Percentiles rank a stretch among this genome's conserved stretches.
Evolutionary conservation across 2,113 vertebrate species (phyloP).

Genomic region (rabbit (Oryctolagus cuniculus)): mOryCun1.1 NC_091433.1:161082501-161083000

Average conservation of each 20-base stretch:
- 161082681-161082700: background rate
- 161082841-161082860: background rate
- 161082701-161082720: background rate
- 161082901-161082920: background rate
- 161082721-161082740: background rate
- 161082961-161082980: background rate
- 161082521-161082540: background rate
- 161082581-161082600: background rate
- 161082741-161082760: background rate
- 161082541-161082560: background rate
- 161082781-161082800: background rate
- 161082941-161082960: background rate
- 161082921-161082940: constrained; percentile 11
- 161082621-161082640: background rate
- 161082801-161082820: background rate
- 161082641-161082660: background rate
- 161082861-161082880: constrained; percentile 17
- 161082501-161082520: constrained; percentile 36
- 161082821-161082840: background rate
- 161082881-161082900: background rate
- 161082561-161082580: background rate
- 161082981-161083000: background rate
- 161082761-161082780: constrained; percentile 18
- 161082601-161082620: background rate
- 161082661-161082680: background rate